Base-by-base conservation (phyloP, 2,113 vertebrate species). In the Cisticola juncidis region DNA sequence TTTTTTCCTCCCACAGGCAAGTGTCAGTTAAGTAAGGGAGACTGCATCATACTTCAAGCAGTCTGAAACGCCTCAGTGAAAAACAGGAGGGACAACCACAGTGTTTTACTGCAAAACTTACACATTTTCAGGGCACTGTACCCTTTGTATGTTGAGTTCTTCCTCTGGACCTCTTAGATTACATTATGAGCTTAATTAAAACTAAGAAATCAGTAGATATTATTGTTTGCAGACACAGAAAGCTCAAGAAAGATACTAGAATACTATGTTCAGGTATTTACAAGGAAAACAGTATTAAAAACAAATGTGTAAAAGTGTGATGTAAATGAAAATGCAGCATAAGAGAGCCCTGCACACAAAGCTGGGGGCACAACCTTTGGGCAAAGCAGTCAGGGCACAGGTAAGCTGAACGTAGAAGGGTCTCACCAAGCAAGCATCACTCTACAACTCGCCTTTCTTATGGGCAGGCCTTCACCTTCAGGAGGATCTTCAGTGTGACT, bases 231-330 rank as follows among this genome's bases (percentile, higher is more conserved):
- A 86, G 31, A 31, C 18, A 42, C 6, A 56, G 35, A 64, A 81
- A 62, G 28, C 29, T 36, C 2, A 1, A 47, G 38, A 22, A 44
- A 53, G 14, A n/a, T 4, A 51, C 40, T 51, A 35, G 26, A 82
- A 3, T 8, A 77, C 10, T 31, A 1, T 0, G 0, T 56, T 51
- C 42, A 7, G 6, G 17, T 50, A 48, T 9, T n/a, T 35, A 3
- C 29, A 62, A 82, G 31, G 3, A 57, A 76, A 68, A 50, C 24
- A 40, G 6, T 28, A 9, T 38, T 51, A 25, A 38, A 68, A 61
- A 28, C 20, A 26, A 31, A 22, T 3, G 11, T 36, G 14, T 26
- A 50, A 40, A 79, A 44, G 3, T 22, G 51, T 29, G 14, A 24
- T 10, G 9, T 9, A 82, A 91, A 51, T 23, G 2, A 2, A 19